Conservation (phyloP, 2,797 vertebrate genomes). For the Myotis daubentonii region DNA sequence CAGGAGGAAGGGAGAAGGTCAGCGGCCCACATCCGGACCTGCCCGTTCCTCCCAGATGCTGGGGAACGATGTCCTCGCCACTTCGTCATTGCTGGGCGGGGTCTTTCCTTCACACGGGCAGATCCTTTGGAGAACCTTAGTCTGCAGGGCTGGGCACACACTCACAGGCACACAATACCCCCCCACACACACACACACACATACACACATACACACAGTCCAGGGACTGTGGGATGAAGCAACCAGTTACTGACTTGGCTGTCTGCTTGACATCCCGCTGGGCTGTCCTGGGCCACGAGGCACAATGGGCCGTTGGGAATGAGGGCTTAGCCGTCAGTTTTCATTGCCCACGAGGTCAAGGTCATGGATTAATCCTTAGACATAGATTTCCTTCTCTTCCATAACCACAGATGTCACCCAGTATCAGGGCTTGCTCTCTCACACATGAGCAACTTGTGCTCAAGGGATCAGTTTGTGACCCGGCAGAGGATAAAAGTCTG, state of each 20-base stretch:
- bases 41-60: conserved; percentile 79
- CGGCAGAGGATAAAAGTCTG: not conserved
- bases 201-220: no score
- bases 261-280: not conserved
- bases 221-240: not conserved
- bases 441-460: no score
- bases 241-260: not conserved
- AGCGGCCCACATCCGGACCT: conserved; percentile 74
- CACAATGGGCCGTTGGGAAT: not conserved
- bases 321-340: not conserved
- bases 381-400: conserved; percentile 34
- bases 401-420: not conserved
- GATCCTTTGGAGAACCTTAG: conserved; percentile 50
- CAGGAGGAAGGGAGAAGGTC: conserved; percentile 81
- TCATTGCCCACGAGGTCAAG: conserved; percentile 1
- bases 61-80: conserved; percentile 76
- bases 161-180: not conserved
- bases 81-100: conserved; percentile 67
- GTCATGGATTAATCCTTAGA: not conserved
- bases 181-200: not conserved
- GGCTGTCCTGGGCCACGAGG: not conserved
- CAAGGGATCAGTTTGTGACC: not conserved
- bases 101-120: conserved; percentile 72
- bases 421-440: not conserved
- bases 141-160: conserved; percentile 18